Percentiles rank a stretch among this genome's conserved stretches.
Evolutionary conservation across 2,113 vertebrate genomes (phyloP).

Genomic region (Salvelinus fontinalis): DNA sequence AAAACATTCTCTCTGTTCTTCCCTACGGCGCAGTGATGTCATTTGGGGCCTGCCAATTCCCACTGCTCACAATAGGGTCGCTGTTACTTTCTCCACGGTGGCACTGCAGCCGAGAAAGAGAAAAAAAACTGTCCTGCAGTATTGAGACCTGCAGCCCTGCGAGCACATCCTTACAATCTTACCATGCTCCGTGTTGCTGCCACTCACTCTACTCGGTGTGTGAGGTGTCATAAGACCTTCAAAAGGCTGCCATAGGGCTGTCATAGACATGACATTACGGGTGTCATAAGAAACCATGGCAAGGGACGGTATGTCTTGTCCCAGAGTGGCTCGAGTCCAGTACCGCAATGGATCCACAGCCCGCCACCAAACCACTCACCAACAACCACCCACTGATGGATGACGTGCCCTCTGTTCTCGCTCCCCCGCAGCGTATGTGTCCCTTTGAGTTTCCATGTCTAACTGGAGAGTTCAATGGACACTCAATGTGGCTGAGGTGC

Average conservation of each 20-base stretch:
- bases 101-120: constrained; percentile 41
- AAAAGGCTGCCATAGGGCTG: too few species aligned
- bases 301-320: too few species aligned
- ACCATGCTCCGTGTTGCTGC: neutral
- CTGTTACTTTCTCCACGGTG: constrained; percentile 64
- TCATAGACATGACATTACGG: too few species aligned
- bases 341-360: too few species aligned
- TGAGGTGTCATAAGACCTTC: too few species aligned
- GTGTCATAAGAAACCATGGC: too few species aligned
- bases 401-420: constrained; percentile 50
- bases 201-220: too few species aligned
- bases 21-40: constrained; percentile 72
- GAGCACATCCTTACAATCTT: neutral
- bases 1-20: constrained; percentile 66
- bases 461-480: neutral
- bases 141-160: constrained; percentile 37
- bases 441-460: neutral
- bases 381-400: constrained; percentile 49
- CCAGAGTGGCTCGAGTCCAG: too few species aligned
- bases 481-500: too few species aligned
- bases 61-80: constrained; percentile 71
- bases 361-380: constrained; percentile 52
- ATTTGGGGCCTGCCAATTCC: constrained; percentile 71
- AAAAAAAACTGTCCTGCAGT: neutral
- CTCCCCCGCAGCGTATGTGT: neutral